phyloP scores from a whole-genome alignment of 2,797 vertebrate genomes.

The Synanceia verrucosa region DNA sequence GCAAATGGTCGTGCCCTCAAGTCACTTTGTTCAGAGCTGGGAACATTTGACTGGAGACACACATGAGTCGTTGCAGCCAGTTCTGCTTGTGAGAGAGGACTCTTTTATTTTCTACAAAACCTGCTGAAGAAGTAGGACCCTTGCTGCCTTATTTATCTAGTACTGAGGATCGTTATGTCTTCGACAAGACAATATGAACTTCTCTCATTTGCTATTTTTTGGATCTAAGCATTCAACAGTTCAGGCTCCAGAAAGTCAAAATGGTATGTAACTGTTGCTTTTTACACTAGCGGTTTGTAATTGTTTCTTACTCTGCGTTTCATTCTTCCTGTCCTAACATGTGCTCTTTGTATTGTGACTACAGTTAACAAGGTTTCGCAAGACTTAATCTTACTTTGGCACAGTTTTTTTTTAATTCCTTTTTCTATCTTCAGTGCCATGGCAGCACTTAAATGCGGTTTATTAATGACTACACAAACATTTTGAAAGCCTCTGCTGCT shows the following conservation, averaged over 20 bases:
- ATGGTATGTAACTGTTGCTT: conserved; percentile 59
- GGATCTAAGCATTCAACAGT: not conserved
- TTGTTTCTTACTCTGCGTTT: not conserved
- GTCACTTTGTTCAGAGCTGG: conserved; percentile 35
- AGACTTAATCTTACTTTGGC: not conserved
- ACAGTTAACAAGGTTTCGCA: not conserved
- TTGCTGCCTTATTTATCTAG: conserved; percentile 3
- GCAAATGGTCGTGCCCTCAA: conserved; percentile 52
- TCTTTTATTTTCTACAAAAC: not conserved
- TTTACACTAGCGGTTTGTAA: conserved; percentile 47
- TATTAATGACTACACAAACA: not conserved
- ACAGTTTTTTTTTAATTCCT: not conserved
- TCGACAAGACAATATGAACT: not conserved
- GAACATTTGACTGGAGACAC: conserved; percentile 7
- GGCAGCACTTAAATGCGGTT: not conserved
- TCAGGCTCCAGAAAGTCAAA: conserved; percentile 29
- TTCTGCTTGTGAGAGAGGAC: not conserved
- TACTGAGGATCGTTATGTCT: not conserved
- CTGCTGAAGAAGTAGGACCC: not conserved
- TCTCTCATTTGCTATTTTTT: not conserved
- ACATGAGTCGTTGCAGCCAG: not conserved
- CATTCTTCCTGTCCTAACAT: conserved; percentile 33
- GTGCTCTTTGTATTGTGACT: conserved; percentile 11
- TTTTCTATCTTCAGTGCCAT: not conserved
- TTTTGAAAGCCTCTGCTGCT: not conserved